Conservation (phyloP, 2,113 vertebrate species). For the Tetraodon nigroviridis region DNA sequence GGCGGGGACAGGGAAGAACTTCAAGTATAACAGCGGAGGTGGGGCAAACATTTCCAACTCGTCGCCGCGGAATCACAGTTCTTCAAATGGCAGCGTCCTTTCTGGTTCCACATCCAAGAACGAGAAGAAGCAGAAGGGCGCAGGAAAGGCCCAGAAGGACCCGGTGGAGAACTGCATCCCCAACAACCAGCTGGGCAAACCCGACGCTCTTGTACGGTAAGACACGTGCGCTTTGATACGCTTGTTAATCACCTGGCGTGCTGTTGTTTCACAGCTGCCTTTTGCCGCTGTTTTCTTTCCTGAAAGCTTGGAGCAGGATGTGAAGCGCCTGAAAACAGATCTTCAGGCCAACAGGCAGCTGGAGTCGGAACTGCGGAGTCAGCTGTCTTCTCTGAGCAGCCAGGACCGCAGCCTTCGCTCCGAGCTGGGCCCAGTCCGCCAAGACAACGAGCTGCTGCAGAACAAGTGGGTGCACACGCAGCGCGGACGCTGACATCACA, state of each 20-base stretch:
- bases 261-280: not conserved
- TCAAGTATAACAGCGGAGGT: conserved; percentile 87
- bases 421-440: conserved; percentile 90
- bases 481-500: not conserved
- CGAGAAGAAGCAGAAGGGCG: conserved; percentile 93
- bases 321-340: conserved; percentile 97
- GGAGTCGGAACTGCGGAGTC: conserved; percentile 93
- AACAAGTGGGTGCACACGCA: conserved; percentile 79
- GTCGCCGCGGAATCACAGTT: conserved; percentile 88
- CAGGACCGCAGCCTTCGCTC: conserved; percentile 88
- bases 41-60: conserved; percentile 82
- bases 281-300: not conserved
- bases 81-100: conserved; percentile 91
- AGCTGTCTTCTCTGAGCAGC: conserved; percentile 88
- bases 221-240: conserved; percentile 6
- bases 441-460: conserved; percentile 96
- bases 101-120: conserved; percentile 75
- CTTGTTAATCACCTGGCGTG: not conserved
- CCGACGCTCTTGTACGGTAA: conserved; percentile 90
- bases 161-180: conserved; percentile 97
- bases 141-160: conserved; percentile 91
- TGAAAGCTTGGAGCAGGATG: conserved; percentile 93
- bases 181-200: conserved; percentile 97
- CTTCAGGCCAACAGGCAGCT: conserved; percentile 94
- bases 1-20: conserved; percentile 78